Evolutionary conservation across 2,113 vertebrate genomes (phyloP), one percentile per base, ranked within the genome.

Genomic region (Platichthys flesus): DNA sequence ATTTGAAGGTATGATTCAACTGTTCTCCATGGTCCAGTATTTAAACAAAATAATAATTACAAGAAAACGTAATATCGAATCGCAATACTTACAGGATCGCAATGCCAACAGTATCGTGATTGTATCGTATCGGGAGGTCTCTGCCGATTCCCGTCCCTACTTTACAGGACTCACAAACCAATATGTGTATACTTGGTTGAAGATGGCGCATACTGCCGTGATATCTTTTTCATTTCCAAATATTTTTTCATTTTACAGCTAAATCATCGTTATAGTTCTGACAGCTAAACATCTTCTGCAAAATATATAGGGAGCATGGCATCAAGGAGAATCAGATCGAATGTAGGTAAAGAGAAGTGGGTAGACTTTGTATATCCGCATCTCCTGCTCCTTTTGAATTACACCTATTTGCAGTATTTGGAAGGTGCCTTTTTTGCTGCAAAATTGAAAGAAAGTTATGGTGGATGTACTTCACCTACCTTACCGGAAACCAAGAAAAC

Each of bases 351-450:
- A 67, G 26, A 70, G 56, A 26, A 42, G 35, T 52, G 40, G 35
- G 42, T 26, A 69, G 64, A 76, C 71, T 68, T 67, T 76, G 66
- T 35, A 52, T 67, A 42, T 67, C 67, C 60, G 63, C 62, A 60
- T 78, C 37, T 82, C 55, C 23, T 42, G 73, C 26, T 77, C 24
- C 42, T 71, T 42, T 76, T 80, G 63, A 76, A 62, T 88, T 69
- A 78, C 79, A 82, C 23, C 85, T 76, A 88, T 86, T 89, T 81
- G 69, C 31, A 21, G 18, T 71, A 79, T 82, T 87, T 82, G 60
- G 60, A 89, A 82, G 56, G 61, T 62, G 55, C 83, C 77, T 81
- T 76, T 61, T 83, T 74, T 63, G 67, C 78, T 82, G 54, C 55
- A 65, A 31, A 83, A 83, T 40, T 88, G 60, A 76, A 76, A 84